Conservation (phyloP, 1,140 invertebrate genomes). For the Euura lappo region DNA sequence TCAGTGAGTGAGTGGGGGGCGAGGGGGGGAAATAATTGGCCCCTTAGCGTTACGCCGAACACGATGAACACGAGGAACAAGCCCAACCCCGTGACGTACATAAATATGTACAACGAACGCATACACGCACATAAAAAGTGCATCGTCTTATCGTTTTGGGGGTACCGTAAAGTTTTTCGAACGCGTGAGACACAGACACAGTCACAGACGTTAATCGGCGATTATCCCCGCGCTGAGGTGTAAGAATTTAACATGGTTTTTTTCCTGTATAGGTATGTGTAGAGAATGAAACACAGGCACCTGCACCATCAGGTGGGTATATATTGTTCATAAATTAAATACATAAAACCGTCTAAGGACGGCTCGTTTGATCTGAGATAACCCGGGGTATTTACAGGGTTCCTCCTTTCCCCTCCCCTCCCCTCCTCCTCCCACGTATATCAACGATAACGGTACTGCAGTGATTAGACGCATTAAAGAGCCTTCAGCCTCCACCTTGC, state of each 20-base stretch:
- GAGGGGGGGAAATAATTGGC: background rate
- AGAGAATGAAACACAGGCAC: background rate
- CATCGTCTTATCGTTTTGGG: no score
- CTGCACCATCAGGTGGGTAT: conserved; percentile 23
- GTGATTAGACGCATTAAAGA: no score
- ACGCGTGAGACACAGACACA: no score
- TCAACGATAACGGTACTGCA: no score
- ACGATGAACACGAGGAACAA: background rate
- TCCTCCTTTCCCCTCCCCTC: no score
- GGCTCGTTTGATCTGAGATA: conserved; percentile 52
- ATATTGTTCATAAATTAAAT: conserved; percentile 56
- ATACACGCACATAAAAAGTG: no score
- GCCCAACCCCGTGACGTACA: background rate
- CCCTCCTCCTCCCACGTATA: no score
- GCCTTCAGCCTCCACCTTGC: no score
- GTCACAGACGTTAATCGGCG: background rate
- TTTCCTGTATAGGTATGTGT: background rate
- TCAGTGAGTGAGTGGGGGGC: background rate
- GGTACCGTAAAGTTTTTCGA: no score
- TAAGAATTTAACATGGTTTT: background rate
- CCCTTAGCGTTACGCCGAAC: background rate
- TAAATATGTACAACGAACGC: background rate
- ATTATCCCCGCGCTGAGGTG: background rate
- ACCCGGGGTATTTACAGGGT: conserved; percentile 4
- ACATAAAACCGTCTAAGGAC: conserved; percentile 50